Conservation (phyloP, 1,140 invertebrate species). For the Drosophila willistoni region DNA sequence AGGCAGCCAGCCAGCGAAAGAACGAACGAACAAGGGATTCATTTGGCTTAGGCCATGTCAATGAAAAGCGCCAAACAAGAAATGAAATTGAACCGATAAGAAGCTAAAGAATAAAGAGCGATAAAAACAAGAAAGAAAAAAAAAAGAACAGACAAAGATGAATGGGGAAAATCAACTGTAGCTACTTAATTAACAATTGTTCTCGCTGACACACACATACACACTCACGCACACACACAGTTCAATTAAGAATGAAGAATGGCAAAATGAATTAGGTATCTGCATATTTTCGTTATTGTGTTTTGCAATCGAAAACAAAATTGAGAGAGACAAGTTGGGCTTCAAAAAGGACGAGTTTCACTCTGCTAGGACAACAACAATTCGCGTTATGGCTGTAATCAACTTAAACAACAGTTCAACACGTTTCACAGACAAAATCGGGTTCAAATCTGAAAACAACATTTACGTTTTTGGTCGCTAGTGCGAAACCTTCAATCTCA, state of each 20-base stretch:
- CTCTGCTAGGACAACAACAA: neutral
- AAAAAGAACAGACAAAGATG: neutral
- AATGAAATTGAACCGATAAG: neutral
- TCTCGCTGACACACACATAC: neutral
- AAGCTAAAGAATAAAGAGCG: slow-evolving; percentile 12
- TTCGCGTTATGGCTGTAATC: slow-evolving; percentile 2
- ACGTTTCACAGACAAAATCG: slow-evolving; percentile 9
- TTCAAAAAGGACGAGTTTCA: too few relatives aligned
- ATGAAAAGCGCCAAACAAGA: slow-evolving; percentile 35
- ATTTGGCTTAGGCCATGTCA: slow-evolving; percentile 64
- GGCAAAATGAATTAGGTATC: too few relatives aligned
- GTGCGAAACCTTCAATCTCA: neutral
- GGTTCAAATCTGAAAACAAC: slow-evolving; percentile 13
- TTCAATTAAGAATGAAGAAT: too few relatives aligned
- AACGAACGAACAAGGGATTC: slow-evolving; percentile 54
- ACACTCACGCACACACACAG: too few relatives aligned
- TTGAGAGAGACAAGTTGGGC: too few relatives aligned
- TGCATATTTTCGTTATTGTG: too few relatives aligned
- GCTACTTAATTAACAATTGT: slow-evolving; percentile 7
- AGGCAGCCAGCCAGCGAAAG: neutral
- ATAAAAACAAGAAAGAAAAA: neutral
- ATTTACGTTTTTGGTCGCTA: slow-evolving; percentile 15
- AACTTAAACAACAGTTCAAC: slow-evolving; percentile 7
- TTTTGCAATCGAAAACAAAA: too few relatives aligned
- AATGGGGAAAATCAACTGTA: neutral